Percentiles rank a stretch among this genome's conserved stretches.
phyloP scores from a whole-genome alignment of 1,140 invertebrate genomes.

The Drosophila pseudoobscura region DNA sequence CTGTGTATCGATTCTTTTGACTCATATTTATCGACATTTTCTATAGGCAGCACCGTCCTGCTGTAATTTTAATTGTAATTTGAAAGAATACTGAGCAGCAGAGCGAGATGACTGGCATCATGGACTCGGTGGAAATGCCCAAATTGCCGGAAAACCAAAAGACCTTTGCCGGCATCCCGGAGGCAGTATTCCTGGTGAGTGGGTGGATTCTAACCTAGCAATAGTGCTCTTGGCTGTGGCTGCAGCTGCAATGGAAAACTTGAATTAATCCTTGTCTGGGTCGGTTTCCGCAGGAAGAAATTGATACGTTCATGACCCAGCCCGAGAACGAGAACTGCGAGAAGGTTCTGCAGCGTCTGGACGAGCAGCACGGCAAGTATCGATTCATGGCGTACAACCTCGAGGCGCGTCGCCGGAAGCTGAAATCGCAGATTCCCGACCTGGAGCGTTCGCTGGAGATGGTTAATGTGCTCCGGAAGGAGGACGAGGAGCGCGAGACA shows the following conservation, averaged over 20 bases:
- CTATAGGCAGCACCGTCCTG: constrained; percentile 30
- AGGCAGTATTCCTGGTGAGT: constrained; percentile 91
- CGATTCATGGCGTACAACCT: constrained; percentile 98
- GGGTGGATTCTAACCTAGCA: constrained; percentile 63
- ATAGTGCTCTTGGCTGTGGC: constrained; percentile 1
- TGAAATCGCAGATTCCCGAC: constrained; percentile 96
- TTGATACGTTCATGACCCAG: constrained; percentile 94
- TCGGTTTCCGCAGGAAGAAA: constrained; percentile 91
- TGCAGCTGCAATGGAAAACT: constrained; percentile 42
- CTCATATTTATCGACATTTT: too few species aligned
- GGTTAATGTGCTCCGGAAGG: constrained; percentile 93
- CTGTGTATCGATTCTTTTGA: too few species aligned
- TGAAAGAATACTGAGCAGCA: constrained; percentile 30
- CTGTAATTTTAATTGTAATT: constrained; percentile 68
- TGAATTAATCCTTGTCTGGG: constrained; percentile 67
- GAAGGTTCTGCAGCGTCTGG: constrained; percentile 91
- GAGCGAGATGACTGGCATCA: constrained; percentile 75
- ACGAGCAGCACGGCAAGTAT: constrained; percentile 97
- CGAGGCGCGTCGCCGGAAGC: constrained; percentile 90
- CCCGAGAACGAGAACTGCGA: constrained; percentile 92
- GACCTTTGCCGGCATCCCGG: constrained; percentile 91
- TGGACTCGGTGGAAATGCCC: constrained; percentile 82
- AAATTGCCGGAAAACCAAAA: constrained; percentile 86
- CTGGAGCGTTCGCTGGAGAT: constrained; percentile 95
- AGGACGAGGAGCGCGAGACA: constrained; percentile 93